These are phyloP conservation scores for Elachura formosa DNA, from an alignment of 2,113 vertebrate species.

Conservation along the genomic window DNA sequence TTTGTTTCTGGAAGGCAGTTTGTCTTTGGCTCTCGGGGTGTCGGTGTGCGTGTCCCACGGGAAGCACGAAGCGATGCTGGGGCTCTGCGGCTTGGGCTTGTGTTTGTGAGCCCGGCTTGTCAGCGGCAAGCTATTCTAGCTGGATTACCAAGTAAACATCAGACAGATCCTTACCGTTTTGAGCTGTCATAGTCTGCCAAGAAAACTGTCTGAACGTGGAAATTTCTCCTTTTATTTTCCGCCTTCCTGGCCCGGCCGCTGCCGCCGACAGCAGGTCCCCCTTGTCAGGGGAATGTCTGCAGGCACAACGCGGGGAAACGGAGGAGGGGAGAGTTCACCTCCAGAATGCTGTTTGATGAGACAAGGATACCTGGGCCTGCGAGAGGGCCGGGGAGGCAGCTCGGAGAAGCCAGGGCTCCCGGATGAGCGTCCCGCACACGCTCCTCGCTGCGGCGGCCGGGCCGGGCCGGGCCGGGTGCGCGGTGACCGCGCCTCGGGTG, in stretches of 20 bases:
- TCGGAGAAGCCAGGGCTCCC: fast-evolving
- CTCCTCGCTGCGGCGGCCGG: too few species aligned
- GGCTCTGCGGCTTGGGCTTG: neutral
- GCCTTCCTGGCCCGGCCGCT: neutral
- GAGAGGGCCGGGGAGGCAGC: neutral
- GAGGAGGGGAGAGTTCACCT: neutral
- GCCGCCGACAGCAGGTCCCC: neutral
- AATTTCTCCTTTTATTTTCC: constrained; percentile 18
- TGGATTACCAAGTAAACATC: neutral
- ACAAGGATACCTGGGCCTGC: neutral
- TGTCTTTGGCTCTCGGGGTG: neutral
- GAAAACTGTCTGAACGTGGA: constrained; percentile 9
- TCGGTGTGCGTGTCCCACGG: neutral
- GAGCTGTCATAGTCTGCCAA: neutral
- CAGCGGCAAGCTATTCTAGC: neutral
- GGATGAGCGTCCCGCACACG: fast-evolving
- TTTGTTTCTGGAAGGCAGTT: neutral
- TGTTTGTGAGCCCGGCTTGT: neutral
- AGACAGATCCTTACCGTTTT: neutral
- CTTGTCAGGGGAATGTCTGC: neutral
- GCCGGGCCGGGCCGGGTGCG: too few species aligned
- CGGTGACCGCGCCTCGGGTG: too few species aligned
- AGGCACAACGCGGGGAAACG: neutral
- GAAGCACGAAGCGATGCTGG: fast-evolving
- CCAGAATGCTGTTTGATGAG: neutral